Base-by-base conservation (phyloP, 1,140 invertebrate species). In the Trinorchestia longiramus region DNA sequence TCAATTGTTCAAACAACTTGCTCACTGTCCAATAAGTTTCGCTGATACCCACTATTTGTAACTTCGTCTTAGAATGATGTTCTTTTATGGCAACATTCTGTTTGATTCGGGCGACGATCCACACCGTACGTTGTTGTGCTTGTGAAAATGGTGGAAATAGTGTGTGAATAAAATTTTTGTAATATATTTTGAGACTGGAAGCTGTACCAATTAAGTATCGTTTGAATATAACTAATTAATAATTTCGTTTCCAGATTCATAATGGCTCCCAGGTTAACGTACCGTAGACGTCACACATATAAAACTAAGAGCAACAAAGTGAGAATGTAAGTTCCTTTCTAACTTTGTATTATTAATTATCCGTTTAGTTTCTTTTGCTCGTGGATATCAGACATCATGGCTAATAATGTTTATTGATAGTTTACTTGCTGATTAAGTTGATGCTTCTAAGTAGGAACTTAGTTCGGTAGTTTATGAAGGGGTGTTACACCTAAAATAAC, bases 301-400 rank as follows among this genome's bases (percentile, higher is more conserved):
- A 94, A 45, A 45, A 94, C 92, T 19, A 94, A 94, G 44, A 94
- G 92, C 92, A 94, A 94, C 92, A 94, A 94, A 94, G 92, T 94
- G 41, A 44, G 92, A 47, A 94, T 94, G 92, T 94, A 94, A 94
- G 92, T 94, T 91, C 41, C 11, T 91, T 91, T 42, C 11, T 91
- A 19, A 23, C 4, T 42, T 53, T 53, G n/a, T 42, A 41, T 91
- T 43, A 42, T n/a, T n/a, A n/a, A n/a, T n/a, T n/a, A n/a, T n/a
- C n/a, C n/a, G n/a, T n/a, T n/a, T n/a, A n/a, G n/a, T n/a, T n/a
- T n/a, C n/a, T n/a, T n/a, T n/a, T n/a, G n/a, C n/a, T n/a, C n/a
- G n/a, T n/a, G n/a, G n/a, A n/a, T n/a, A n/a, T n/a, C n/a, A n/a
- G n/a, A n/a, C n/a, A n/a, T n/a, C n/a, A n/a, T n/a, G n/a, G n/a